Conservation (phyloP, 2,113 vertebrate species). For the Gila orcuttii region DNA sequence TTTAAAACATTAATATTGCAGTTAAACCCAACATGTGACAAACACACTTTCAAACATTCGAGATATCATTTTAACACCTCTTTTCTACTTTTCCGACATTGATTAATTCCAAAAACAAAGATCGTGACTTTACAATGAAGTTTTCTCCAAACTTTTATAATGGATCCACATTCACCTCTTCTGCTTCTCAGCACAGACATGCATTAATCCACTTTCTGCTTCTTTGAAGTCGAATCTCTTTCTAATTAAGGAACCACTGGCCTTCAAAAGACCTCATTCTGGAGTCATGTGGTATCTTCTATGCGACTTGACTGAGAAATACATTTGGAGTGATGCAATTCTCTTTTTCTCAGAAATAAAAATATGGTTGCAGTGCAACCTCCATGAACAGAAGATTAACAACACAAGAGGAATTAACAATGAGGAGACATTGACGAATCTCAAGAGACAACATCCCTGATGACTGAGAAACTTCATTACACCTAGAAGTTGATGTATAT, state of each 20-base stretch:
- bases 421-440: neutral
- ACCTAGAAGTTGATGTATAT: neutral
- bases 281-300: neutral
- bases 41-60: neutral
- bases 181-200: neutral
- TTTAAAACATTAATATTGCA: neutral
- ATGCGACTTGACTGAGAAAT: slow-evolving; percentile 7
- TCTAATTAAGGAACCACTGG: slow-evolving; percentile 14
- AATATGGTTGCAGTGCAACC: neutral
- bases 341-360: neutral
- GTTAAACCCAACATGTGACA: neutral
- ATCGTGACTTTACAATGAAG: neutral
- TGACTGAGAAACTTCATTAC: neutral
- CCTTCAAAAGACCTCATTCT: slow-evolving; percentile 18
- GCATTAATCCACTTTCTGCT: slow-evolving; percentile 10
- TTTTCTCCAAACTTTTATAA: neutral
- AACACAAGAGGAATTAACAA: neutral
- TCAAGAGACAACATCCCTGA: neutral
- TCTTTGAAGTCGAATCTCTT: slow-evolving; percentile 8
- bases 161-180: slow-evolving; percentile 7
- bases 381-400: neutral
- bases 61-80: slow-evolving; percentile 3
- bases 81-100: neutral
- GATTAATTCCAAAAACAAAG: neutral
- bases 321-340: neutral